These are phyloP conservation scores for Ctenochaetus hawaiiensis DNA, from an alignment of 2,797 vertebrate species.

Conservation along the genomic window DNA sequence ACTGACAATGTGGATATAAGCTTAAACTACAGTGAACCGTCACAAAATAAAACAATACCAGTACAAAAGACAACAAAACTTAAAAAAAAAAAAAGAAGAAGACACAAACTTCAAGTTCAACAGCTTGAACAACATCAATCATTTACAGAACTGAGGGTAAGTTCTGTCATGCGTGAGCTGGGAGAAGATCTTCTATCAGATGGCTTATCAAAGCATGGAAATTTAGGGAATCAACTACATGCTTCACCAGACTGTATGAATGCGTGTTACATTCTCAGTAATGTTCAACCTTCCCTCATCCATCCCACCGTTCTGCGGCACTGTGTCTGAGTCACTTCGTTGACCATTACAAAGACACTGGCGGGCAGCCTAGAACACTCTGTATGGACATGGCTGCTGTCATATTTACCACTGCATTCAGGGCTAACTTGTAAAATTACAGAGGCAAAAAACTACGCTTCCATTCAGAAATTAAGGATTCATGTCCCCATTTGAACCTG, in stretches of 20 bases:
- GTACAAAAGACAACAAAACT: neutral
- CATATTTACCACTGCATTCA: constrained; percentile 32
- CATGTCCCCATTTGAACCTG: constrained; percentile 35
- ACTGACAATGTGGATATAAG: neutral
- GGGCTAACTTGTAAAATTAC: neutral
- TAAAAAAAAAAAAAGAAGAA: neutral
- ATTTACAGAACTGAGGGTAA: constrained; percentile 19
- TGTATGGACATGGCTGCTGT: constrained; percentile 16
- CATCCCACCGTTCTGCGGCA: constrained; percentile 38
- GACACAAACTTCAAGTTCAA: neutral
- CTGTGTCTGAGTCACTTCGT: constrained; percentile 37
- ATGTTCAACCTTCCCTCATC: constrained; percentile 58
- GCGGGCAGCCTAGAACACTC: constrained; percentile 24
- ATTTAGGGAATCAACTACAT: constrained; percentile 22
- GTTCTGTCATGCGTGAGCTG: constrained; percentile 26
- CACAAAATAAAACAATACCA: neutral
- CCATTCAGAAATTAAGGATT: constrained; percentile 1
- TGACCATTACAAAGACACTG: constrained; percentile 61
- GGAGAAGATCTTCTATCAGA: constrained; percentile 10
- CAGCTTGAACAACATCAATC: constrained; percentile 17
- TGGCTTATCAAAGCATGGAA: constrained; percentile 21
- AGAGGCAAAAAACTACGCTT: constrained; percentile 14
- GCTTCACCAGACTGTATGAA: constrained; percentile 21
- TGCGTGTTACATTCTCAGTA: constrained; percentile 38
- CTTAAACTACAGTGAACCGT: neutral